A percentile compares a stretch with the other conserved stretches of the same genome.
These are phyloP conservation scores for Protonibea diacanthus DNA, from an alignment of 2,797 vertebrate species.

Conservation along the genomic window DNA sequence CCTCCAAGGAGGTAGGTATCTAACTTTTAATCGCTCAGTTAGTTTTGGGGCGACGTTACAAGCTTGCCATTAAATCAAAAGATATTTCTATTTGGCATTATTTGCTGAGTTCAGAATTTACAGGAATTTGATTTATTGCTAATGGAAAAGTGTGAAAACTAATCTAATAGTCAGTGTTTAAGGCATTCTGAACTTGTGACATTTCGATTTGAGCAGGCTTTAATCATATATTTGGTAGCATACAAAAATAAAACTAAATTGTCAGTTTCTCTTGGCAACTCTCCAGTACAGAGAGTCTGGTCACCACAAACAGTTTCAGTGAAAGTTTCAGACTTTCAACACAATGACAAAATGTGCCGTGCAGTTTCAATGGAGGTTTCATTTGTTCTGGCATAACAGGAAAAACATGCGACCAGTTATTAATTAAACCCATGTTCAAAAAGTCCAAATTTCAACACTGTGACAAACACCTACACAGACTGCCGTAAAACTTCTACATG, in stretches of 20 bases:
- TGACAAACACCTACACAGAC: neutral
- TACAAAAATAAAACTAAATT: neutral
- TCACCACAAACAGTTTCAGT: neutral
- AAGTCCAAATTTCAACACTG: neutral
- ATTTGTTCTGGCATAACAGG: no score
- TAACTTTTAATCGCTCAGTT: neutral
- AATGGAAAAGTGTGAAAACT: neutral
- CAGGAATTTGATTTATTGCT: neutral
- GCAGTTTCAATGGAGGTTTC: no score
- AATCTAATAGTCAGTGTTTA: neutral
- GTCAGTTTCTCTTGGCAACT: neutral
- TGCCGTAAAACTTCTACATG: no score
- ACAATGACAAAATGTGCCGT: neutral
- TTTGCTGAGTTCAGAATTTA: neutral
- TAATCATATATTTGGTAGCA: neutral
- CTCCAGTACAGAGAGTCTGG: neutral
- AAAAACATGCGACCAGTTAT: no score
- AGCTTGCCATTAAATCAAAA: neutral
- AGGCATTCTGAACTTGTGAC: neutral
- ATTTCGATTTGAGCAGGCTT: neutral
- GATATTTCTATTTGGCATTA: neutral
- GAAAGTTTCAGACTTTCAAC: neutral
- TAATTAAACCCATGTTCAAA: neutral
- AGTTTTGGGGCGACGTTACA: neutral
- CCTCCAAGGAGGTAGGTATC: constrained; percentile 90